Percentiles rank a stretch among this genome's conserved stretches.
Conservation (phyloP, 2,888 invertebrate genomes). For the Hypena proboscidalis region DNA sequence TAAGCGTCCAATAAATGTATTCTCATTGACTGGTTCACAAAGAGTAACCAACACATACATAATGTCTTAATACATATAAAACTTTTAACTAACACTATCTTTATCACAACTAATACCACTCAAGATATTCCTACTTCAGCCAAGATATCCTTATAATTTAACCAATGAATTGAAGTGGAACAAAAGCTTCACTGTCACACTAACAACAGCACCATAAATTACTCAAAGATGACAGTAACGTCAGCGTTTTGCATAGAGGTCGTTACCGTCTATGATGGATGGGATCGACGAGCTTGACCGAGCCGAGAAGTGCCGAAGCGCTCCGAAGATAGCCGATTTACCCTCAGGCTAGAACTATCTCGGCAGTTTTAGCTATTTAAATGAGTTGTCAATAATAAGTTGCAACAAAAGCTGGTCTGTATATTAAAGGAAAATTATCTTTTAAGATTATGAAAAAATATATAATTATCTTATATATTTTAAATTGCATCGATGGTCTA, state of each 20-base stretch:
- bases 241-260: conserved; percentile 76
- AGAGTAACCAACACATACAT: too few species aligned
- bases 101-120: too few species aligned
- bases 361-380: conserved; percentile 66
- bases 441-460: too few species aligned
- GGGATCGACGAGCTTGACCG: conserved; percentile 63
- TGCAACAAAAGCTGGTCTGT: too few species aligned
- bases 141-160: neutral
- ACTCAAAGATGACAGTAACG: conserved; percentile 57
- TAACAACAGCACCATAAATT: conserved; percentile 46
- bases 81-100: too few species aligned
- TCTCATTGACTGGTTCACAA: too few species aligned
- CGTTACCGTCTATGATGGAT: conserved; percentile 77
- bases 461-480: too few species aligned
- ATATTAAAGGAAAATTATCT: too few species aligned
- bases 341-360: conserved; percentile 51
- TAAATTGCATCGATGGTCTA: too few species aligned
- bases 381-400: conserved; percentile 73
- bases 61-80: too few species aligned
- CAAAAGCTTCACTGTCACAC: conserved; percentile 26
- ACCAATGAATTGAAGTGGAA: neutral
- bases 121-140: too few species aligned
- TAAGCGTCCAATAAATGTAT: too few species aligned
- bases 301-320: conserved; percentile 54
- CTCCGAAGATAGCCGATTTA: conserved; percentile 45